A percentile compares a stretch with the other conserved stretches of the same genome.
These are phyloP conservation scores for Hypsibius dujardini DNA, from an alignment of 1,140 invertebrate species.

Conservation along the genomic window DNA sequence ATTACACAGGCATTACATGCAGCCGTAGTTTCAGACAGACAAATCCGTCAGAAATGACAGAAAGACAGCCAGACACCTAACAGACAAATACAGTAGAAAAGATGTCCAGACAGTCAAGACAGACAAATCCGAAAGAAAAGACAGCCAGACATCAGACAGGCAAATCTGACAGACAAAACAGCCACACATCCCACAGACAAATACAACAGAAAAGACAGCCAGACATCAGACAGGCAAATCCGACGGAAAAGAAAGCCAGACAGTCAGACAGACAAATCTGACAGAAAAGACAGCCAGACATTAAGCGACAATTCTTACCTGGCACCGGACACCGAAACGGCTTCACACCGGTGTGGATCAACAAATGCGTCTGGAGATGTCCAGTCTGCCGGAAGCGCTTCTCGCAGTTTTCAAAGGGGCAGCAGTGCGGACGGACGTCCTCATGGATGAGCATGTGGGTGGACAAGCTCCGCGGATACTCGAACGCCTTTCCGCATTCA, in stretches of 20 bases:
- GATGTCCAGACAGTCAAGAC: too few species aligned
- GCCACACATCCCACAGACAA: neutral
- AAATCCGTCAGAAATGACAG: too few species aligned
- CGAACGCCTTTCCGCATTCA: neutral
- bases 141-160: too few species aligned
- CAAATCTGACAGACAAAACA: too few species aligned
- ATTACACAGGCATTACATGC: too few species aligned
- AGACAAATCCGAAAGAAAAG: too few species aligned
- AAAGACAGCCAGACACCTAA: too few species aligned
- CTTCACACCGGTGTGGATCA: slow-evolving; percentile 30
- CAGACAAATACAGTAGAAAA: too few species aligned
- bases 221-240: too few species aligned
- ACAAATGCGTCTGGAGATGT: slow-evolving; percentile 32
- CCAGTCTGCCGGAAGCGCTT: slow-evolving; percentile 33
- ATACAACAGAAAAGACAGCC: neutral
- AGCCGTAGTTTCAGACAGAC: too few species aligned
- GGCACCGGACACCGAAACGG: slow-evolving; percentile 33
- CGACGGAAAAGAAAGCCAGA: too few species aligned
- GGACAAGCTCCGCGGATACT: neutral
- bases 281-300: neutral
- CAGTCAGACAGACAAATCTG: neutral
- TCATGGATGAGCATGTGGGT: neutral
- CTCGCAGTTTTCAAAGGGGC: slow-evolving; percentile 28
- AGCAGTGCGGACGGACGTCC: neutral
- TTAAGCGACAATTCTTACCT: slow-evolving; percentile 23